Evolutionary conservation across 2,113 vertebrate genomes (phyloP).

Genomic region (Misgurnus anguillicaudatus): DNA sequence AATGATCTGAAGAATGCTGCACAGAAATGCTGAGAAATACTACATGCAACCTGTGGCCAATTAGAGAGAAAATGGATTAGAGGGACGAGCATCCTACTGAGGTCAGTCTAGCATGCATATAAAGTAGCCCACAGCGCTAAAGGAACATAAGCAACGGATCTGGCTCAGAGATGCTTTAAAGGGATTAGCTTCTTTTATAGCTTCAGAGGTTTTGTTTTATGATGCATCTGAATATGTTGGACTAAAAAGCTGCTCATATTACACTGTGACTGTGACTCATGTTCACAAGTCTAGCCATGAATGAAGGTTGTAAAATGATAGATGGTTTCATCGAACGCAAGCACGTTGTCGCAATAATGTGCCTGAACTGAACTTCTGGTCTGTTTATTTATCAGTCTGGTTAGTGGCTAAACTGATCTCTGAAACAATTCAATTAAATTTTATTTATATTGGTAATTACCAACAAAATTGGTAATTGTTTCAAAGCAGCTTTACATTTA

Average conservation of each 20-base stretch:
- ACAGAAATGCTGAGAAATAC: slow-evolving; percentile 24
- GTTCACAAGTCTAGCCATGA: not conserved
- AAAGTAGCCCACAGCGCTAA: slow-evolving; percentile 2
- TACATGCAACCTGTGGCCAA: slow-evolving; percentile 41
- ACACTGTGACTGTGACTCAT: not conserved
- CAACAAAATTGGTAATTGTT: too few species aligned
- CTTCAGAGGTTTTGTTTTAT: not conserved
- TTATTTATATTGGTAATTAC: too few species aligned
- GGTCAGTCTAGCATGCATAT: not conserved
- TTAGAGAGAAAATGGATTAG: slow-evolving; percentile 36
- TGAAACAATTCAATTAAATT: too few species aligned
- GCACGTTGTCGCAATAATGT: too few species aligned
- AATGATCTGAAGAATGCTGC: not conserved
- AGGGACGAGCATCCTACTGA: slow-evolving; percentile 9
- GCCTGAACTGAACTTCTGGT: too few species aligned
- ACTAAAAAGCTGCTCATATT: not conserved
- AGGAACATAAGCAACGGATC: slow-evolving; percentile 15
- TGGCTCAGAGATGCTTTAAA: not conserved
- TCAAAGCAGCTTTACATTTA: too few species aligned
- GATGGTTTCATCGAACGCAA: too few species aligned
- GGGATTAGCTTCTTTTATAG: not conserved
- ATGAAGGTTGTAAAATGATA: not conserved
- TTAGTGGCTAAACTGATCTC: too few species aligned
- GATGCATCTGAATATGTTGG: not conserved
- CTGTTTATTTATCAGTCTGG: too few species aligned